Evolutionary conservation across 2,113 vertebrate genomes (phyloP).

Genomic region (Brachionichthys hirsutus): DNA sequence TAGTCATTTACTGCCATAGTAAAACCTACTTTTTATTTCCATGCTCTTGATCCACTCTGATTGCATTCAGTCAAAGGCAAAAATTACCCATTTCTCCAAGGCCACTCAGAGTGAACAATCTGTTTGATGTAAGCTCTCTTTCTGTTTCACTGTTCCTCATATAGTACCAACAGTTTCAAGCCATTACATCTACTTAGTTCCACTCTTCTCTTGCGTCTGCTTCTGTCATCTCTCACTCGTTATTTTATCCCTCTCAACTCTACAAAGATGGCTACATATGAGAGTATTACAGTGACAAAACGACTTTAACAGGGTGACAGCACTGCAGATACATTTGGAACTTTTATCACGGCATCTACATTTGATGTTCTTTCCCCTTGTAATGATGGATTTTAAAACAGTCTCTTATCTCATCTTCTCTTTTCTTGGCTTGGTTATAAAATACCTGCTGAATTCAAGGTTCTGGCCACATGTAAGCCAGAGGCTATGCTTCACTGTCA

Average conservation of each 20-base stretch:
- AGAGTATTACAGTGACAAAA: conserved; percentile 41
- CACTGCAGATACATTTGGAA: conserved; percentile 14
- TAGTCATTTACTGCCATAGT: neutral
- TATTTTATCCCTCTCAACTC: conserved; percentile 14
- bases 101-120: conserved; percentile 9
- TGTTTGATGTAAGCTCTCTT: neutral
- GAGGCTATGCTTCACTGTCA: conserved; percentile 18
- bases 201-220: conserved; percentile 9
- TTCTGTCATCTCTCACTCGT: conserved; percentile 22
- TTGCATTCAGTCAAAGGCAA: conserved; percentile 9
- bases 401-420: conserved; percentile 3
- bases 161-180: conserved; percentile 10
- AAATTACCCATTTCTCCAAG: neutral
- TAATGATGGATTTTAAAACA: conserved; percentile 3
- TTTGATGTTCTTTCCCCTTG: conserved; percentile 6
- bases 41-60: conserved; percentile 2
- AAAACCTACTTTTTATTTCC: conserved; percentile 12
- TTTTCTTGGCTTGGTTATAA: neutral
- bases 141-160: conserved; percentile 25
- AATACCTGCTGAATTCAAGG: conserved; percentile 14
- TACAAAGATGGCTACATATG: conserved; percentile 44
- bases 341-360: conserved; percentile 25
- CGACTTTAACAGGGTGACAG: conserved; percentile 15
- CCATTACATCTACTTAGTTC: conserved; percentile 29
- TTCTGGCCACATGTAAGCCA: conserved; percentile 35